Percentiles rank a stretch among this genome's conserved stretches.
Conservation (phyloP, 2,113 vertebrate genomes). For the Podiceps cristatus region DNA sequence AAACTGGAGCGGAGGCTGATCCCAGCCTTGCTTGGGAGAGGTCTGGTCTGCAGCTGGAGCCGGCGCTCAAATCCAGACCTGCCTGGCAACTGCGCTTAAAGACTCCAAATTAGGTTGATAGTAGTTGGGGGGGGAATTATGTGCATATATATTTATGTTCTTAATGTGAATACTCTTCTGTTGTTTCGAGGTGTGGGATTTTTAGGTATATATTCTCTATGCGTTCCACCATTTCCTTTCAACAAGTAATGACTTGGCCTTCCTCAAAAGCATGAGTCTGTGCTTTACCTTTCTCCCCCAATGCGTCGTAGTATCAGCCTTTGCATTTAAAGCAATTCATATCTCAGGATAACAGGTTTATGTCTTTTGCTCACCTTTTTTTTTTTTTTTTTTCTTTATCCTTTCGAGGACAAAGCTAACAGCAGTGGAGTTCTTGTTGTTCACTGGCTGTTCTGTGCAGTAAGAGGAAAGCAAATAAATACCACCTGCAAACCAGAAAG, state of each 20-base stretch:
- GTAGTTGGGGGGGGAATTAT: no score
- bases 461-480: background rate
- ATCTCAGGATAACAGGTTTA: background rate
- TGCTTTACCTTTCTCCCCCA: background rate
- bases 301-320: background rate
- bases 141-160: background rate
- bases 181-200: background rate
- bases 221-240: background rate
- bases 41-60: background rate
- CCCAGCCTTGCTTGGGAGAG: background rate
- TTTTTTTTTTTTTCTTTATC: background rate
- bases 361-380: background rate
- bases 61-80: background rate
- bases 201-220: background rate
- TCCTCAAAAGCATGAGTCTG: background rate
- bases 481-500: background rate
- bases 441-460: background rate
- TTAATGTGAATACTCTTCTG: background rate
- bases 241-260: background rate
- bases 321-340: background rate
- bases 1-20: background rate
- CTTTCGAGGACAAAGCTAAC: background rate
- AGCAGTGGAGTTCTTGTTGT: background rate
- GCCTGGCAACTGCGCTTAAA: background rate
- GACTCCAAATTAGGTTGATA: background rate